Evolutionary conservation across 2,113 vertebrate species (phyloP), one percentile per base, ranked within the genome.

Genomic region (Lutjanus erythropterus): DNA sequence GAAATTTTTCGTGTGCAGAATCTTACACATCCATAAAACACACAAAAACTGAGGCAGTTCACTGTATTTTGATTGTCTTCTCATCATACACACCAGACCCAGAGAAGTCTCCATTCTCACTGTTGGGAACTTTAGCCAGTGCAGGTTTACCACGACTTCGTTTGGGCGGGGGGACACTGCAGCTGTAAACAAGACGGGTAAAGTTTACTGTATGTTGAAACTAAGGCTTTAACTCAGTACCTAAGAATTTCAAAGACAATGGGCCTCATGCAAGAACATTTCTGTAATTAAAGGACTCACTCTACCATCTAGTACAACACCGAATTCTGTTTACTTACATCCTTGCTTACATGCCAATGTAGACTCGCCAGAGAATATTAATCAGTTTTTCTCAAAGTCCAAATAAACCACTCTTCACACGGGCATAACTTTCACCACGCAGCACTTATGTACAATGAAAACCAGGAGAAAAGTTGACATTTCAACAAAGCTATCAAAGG

Each of bases 141-240:
- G 97, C 97, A 9, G 98, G 98, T 91, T 99, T 99, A 78, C 97
- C 97, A 69, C 96, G 95, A 52, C 97, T 98, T 35, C 96, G 94
- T 92, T 98, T 99, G 59, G 96, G 97, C 55, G 97, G 97, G 7
- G 94, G 88, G 74, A 91, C 94, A 53, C 97, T 97, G 78, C 4
- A 61, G 86, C 50, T 67, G 71, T n/a, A 83, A 61, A 71, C 52
- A 61, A 35, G 39, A 39, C 21, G 42, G 62, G 31, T 44, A 25
- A 60, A 23, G n/a, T 23, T 11, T 5, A n/a, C 21, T 23, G 10
- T 46, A 41, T 15, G 18, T 11, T n/a, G n/a, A 31, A 18, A 31
- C 46, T 21, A 21, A 2, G n/a, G 19, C 37, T 31, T n/a, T 11
- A 56, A 5, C 23, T 50, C 1, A 50, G 16, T 3, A 2, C 8